Base-by-base conservation (phyloP, 2,888 invertebrate species). In the Lycocerus yunnanus region DNA sequence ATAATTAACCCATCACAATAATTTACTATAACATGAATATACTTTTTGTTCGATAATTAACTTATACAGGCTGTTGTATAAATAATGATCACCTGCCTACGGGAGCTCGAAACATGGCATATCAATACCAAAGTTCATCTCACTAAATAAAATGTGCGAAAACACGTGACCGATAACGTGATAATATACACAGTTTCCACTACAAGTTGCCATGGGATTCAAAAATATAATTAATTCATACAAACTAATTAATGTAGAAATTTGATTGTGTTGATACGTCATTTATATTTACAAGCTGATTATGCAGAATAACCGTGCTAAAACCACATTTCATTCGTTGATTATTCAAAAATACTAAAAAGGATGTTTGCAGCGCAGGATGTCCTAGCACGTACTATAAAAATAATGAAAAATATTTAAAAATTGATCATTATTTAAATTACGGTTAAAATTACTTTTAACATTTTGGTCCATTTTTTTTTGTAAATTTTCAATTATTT, bases 11-110 rank as follows among this genome's bases (percentile, higher is more conserved):
- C 69, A 68, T 75, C 72, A 77, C 67, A 69, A 72, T 75, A 75
- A 72, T 70, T 72, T 77, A 70, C 67, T 21, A 59, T 58, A 67
- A 76, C 74, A 69, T 68, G 69, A 58, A 75, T 58, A 66, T 58
- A 74, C 71, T 76, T 77, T 77, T 75, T 76, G 72, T 72, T 69
- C 66, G 67, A 73, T 74, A 77, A 77, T 77, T 76, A 78, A 73
- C 72, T 72, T 73, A 73, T 71, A 67, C 68, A 69, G 66, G 59
- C 61, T 69, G 66, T 68, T 73, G 71, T 65, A 75, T 73, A 72
- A 76, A 76, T 75, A 78, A 78, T 73, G 63, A 63, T 60, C 63
- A 71, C n/a, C n/a, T n/a, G 43, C 73, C 73, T 71, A 65, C 66
- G 60, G 71, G 72, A 74, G 68, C 70, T 66, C 58, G 71, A 69